These are phyloP conservation scores for Mystacides longicornis DNA, from an alignment of 2,888 invertebrate genomes.

Conservation along the genomic window DNA sequence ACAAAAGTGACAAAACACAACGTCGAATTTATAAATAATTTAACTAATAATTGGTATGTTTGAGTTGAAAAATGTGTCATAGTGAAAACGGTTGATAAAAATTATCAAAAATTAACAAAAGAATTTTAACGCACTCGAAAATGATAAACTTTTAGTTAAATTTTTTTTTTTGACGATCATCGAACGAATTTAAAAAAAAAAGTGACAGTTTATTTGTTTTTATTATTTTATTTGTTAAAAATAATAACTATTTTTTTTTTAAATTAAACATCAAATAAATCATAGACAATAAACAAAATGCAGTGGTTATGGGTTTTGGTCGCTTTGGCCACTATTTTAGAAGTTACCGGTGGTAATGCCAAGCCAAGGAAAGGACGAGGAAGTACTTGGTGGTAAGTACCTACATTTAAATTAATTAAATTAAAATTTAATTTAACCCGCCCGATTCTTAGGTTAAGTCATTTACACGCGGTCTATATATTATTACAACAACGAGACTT, in stretches of 20 bases:
- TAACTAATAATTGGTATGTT: no score
- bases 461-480: no score
- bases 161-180: neutral
- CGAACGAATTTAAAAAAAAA: neutral
- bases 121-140: neutral
- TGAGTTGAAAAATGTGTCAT: constrained; percentile 11
- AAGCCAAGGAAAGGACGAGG: constrained; percentile 74
- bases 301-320: constrained; percentile 50
- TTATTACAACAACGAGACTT: no score
- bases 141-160: neutral
- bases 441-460: no score
- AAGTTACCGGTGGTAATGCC: constrained; percentile 44
- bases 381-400: constrained; percentile 89
- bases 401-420: no score
- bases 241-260: constrained; percentile 7
- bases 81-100: constrained; percentile 15
- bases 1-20: no score
- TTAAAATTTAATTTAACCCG: no score
- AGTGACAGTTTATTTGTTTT: constrained; percentile 1
- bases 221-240: constrained; percentile 9
- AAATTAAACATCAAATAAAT: neutral
- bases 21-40: no score
- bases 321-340: constrained; percentile 39
- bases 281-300: constrained; percentile 32
- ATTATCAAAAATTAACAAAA: neutral